These are phyloP conservation scores for Bubo bubo DNA, from an alignment of 2,113 vertebrate species.

Conservation along the genomic window DNA sequence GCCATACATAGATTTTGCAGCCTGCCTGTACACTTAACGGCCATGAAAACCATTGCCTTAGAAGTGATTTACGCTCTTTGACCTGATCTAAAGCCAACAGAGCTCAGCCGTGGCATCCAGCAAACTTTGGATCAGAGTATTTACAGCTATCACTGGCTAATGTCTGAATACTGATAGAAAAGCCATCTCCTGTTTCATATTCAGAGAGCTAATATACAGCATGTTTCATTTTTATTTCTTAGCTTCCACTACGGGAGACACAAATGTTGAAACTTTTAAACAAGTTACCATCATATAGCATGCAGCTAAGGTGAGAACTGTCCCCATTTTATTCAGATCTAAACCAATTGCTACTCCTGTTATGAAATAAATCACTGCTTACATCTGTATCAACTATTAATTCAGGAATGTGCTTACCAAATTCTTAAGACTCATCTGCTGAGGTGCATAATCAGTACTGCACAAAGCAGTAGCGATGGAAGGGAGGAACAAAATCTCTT, in stretches of 20 bases:
- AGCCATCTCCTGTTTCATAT: not conserved
- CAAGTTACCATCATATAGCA: not conserved
- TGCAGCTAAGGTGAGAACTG: not conserved
- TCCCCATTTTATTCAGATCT: not conserved
- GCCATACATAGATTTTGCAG: not conserved
- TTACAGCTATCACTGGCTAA: not conserved
- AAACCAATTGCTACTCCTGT: not conserved
- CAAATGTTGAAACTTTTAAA: not conserved
- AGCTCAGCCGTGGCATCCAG: not conserved
- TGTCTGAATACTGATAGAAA: not conserved
- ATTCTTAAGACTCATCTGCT: not conserved
- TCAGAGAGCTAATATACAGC: not conserved
- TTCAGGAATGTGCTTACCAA: not conserved
- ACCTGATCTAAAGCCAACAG: not conserved
- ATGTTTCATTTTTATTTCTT: not conserved
- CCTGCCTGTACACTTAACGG: not conserved
- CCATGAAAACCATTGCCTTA: not conserved
- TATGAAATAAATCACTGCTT: not conserved
- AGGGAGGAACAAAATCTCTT: not conserved
- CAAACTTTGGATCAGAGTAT: not conserved
- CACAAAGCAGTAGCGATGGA: not conserved
- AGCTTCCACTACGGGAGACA: not conserved
- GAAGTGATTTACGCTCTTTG: not conserved
- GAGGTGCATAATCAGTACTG: not conserved
- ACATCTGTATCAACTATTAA: not conserved